Evolutionary conservation across 2,113 vertebrate genomes (phyloP).

Genomic region (Romanogobio albipinnatus): DNA sequence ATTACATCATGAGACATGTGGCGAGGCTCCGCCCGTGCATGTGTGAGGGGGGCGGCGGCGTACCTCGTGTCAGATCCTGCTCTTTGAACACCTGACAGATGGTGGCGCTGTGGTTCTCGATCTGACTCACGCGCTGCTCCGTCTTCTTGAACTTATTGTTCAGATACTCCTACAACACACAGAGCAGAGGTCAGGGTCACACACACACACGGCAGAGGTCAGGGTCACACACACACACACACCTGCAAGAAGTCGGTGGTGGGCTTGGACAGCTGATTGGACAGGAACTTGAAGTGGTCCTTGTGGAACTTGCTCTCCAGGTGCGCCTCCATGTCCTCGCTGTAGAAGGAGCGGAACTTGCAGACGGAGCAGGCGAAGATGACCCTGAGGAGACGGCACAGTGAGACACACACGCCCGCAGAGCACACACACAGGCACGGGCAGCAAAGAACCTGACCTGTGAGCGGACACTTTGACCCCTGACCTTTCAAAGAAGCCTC

Average conservation of each 20-base stretch:
- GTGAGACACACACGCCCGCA: background rate
- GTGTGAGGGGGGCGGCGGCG: background rate
- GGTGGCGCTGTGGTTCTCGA: conserved; percentile 86
- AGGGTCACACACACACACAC: too few relatives aligned
- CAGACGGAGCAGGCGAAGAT: conserved; percentile 93
- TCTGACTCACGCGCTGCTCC: conserved; percentile 78
- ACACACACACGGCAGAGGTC: background rate
- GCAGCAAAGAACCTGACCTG: conserved; percentile 41
- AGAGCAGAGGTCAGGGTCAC: too few relatives aligned
- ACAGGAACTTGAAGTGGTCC: conserved; percentile 90
- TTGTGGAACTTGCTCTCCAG: conserved; percentile 93
- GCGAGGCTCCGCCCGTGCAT: too few relatives aligned
- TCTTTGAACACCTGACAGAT: conserved; percentile 91
- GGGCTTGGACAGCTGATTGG: conserved; percentile 86
- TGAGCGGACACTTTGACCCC: conserved; percentile 17
- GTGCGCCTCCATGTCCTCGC: conserved; percentile 87
- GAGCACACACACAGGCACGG: background rate
- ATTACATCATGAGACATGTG: background rate
- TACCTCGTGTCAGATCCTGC: conserved; percentile 90
- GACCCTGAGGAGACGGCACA: conserved; percentile 74
- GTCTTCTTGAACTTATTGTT: conserved; percentile 89
- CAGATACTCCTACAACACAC: conserved; percentile 83
- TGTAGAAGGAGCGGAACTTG: conserved; percentile 92
- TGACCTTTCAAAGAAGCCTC: conserved; percentile 92
- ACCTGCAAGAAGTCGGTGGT: conserved; percentile 88